Evolutionary conservation across 2,113 vertebrate species (phyloP), one percentile per base, ranked within the genome.

Genomic region (Montifringilla adamsi): DNA sequence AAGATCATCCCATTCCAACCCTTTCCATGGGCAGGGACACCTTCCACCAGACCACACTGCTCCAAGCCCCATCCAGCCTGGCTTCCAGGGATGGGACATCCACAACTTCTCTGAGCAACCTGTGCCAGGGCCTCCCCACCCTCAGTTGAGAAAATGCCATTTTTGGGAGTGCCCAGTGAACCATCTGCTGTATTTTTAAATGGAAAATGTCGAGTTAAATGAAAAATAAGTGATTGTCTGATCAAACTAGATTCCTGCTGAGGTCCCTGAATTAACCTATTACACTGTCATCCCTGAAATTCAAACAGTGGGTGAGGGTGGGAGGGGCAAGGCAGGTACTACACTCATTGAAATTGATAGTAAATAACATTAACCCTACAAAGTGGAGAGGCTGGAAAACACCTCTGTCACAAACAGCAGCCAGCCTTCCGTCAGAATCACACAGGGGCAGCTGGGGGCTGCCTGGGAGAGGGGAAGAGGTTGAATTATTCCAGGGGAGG

Each of bases 91-190:
- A 35, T 35, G 55, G 53, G 22, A 19, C 31, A 84, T 7, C 30
- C 55, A 83, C 30, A 69, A 1, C 30, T 69, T 35, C 55, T 60
- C 69, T 58, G 27, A 15, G 26, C 21, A 64, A 10, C 14, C 50
- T n/a, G 23, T 41, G n/a, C 46, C 68, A 31, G 37, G 15, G 37
- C 53, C 46, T 75, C n/a, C 0, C 18, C 63, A 56, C 8, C 22
- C 35, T 69, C 35, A 33, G 13, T 0, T 0, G 4, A 74, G 60
- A 72, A 89, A 93, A 78, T 26, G 13, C 7, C 47, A 23, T 26
- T 77, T 77, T 77, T 2, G 26, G 31, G 55, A 63, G 7, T 0
- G 6, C 0, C 0, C 43, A 50, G 39, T 19, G 37, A 72, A 47
- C 11, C 17, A 21, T 41, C 17, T 12, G 26, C 43, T 20, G 0